Conservation (phyloP, 2,113 vertebrate species). For the Heterochromis multidens region DNA sequence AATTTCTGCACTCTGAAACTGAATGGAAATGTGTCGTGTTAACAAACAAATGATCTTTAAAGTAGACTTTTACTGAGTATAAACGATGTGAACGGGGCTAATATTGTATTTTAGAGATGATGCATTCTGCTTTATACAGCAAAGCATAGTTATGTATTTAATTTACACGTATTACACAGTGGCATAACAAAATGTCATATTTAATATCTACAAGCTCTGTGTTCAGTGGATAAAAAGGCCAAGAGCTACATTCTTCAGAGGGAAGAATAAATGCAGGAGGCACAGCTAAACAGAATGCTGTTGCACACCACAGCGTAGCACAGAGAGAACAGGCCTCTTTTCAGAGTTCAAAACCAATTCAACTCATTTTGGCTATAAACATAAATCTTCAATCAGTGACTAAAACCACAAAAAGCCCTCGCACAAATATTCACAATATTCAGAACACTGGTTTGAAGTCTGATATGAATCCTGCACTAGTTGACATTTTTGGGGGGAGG, state of each 20-base stretch:
- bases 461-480: not conserved
- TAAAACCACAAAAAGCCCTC: not conserved
- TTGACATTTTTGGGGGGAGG: not conserved
- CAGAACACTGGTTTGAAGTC: not conserved
- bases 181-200: not conserved
- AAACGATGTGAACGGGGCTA: not conserved
- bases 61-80: not conserved
- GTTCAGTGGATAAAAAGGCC: not conserved
- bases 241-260: not conserved
- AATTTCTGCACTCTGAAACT: not conserved
- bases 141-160: not conserved
- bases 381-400: not conserved
- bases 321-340: not conserved
- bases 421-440: rapidly evolving
- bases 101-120: not conserved
- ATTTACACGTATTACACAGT: not conserved
- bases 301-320: not conserved
- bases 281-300: not conserved
- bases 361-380: not conserved
- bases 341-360: not conserved
- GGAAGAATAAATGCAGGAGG: not conserved
- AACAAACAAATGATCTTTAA: not conserved
- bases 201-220: not conserved
- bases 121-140: not conserved
- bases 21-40: not conserved